Conservation (phyloP, 2,797 vertebrate genomes). For the Anisognathus igniventris region DNA sequence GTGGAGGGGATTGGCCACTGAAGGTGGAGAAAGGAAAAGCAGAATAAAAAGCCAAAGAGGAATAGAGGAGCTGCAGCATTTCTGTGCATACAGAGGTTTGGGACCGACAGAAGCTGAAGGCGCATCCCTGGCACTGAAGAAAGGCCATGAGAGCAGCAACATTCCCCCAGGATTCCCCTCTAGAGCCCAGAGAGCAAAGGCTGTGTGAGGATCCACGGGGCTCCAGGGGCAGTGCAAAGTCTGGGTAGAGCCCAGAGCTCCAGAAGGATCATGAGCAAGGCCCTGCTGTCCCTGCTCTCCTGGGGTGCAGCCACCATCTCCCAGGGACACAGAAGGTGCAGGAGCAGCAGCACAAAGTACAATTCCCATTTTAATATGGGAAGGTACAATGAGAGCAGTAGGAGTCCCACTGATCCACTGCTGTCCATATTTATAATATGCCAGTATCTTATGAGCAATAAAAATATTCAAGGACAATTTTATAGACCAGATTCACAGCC, state of each 20-base stretch:
- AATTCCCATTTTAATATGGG: rapidly evolving
- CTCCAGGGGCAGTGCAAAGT: rapidly evolving
- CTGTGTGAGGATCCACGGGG: neutral
- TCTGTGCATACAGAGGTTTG: rapidly evolving
- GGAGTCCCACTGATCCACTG: neutral
- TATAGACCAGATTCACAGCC: neutral
- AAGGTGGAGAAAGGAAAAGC: neutral
- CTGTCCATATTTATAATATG: neutral
- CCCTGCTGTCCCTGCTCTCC: neutral
- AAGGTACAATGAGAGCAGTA: neutral
- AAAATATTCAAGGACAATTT: neutral
- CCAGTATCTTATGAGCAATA: neutral
- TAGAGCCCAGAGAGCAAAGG: neutral
- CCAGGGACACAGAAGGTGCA: rapidly evolving
- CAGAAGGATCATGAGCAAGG: neutral
- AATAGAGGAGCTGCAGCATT: rapidly evolving
- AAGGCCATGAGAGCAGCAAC: neutral
- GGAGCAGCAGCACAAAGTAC: neutral
- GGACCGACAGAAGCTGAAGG: neutral
- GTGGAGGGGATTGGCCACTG: neutral
- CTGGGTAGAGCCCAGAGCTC: rapidly evolving
- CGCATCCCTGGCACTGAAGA: neutral
- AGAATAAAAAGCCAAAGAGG: neutral
- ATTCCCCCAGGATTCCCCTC: neutral
- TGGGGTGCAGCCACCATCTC: neutral